Evolutionary conservation across 2,888 invertebrate genomes (phyloP).

Genomic region (Blera fallax): DNA sequence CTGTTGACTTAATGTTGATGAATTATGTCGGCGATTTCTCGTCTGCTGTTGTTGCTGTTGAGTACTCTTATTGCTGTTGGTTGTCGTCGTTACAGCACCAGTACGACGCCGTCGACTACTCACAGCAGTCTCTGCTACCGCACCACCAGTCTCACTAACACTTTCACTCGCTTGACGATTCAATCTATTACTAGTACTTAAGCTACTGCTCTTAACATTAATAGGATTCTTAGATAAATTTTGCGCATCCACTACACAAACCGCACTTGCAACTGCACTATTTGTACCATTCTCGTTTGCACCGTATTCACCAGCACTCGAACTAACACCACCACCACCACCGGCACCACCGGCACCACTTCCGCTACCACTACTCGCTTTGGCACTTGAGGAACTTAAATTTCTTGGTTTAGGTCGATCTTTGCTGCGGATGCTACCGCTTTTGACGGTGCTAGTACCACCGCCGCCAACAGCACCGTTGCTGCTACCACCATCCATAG

Average conservation of each 20-base stretch:
- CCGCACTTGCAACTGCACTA: constrained; percentile 39
- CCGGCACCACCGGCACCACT: constrained; percentile 7
- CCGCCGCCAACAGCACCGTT: constrained; percentile 24
- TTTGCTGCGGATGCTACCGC: constrained; percentile 52
- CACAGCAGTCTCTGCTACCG: not conserved
- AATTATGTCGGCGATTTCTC: constrained; percentile 54
- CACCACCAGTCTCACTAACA: constrained; percentile 59
- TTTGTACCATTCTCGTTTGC: constrained; percentile 60
- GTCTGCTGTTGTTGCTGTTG: constrained; percentile 30
- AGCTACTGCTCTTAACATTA: constrained; percentile 70
- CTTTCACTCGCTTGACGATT: constrained; percentile 56
- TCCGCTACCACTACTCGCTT: constrained; percentile 40
- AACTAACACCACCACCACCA: not conserved
- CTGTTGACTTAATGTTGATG: constrained; percentile 58
- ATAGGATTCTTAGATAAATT: constrained; percentile 61
- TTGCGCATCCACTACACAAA: constrained; percentile 52
- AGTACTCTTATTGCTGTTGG: constrained; percentile 17
- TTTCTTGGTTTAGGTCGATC: constrained; percentile 71
- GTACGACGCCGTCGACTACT: constrained; percentile 49
- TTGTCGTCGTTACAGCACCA: constrained; percentile 30
- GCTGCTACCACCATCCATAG: constrained; percentile 36
- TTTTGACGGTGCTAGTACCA: not conserved
- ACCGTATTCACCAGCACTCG: constrained; percentile 16
- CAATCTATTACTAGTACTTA: constrained; percentile 71
- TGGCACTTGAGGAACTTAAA: constrained; percentile 73